Evolutionary conservation across 2,113 vertebrate genomes (phyloP), one percentile per base, ranked within the genome.

Genomic region (Mormyrus iriodes): DNA sequence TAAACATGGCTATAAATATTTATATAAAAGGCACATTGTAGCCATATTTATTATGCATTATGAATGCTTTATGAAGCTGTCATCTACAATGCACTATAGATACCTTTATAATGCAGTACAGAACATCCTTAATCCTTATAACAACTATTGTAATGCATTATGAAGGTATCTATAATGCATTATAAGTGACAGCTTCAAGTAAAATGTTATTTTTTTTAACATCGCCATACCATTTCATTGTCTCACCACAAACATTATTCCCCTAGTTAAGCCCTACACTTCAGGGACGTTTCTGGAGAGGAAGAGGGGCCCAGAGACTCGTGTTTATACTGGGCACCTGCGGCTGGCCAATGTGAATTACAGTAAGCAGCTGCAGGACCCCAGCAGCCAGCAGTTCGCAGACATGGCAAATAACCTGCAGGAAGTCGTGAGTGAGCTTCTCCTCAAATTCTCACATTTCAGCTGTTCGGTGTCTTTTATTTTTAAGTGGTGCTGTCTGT

Each of bases 271-370:
- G 73, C 73, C 73, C n/a, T 79, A 79, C 35, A 42, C 35, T 35
- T 42, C 73, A 79, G 35, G 73, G 17, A 79, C 12, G 42, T 17
- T 79, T 12, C 17, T 42, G 31, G 73, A 42, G 31, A 79, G 0
- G 27, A 53, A 87, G 6, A 4, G 0, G 0, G 42, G 1, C 9
- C 82, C 89, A 8, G 65, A 90, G 21, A 10, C 39, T 1, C 58
- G 39, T 24, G 92, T 96, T 76, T 96, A 93, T 93, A 96, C 94
- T 4, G 96, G 96, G 1, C 95, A 91, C 2, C 92, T 96, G 89
- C 91, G 39, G 73, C 89, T 96, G 89, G 21, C 5, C 1, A 79
- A 84, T 24, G 15, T 91, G 0, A 1, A 53, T 0, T 96, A 94
- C 87, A 48, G 91, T 82, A 39, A 92, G 84, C 82, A 86, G 8